Percentiles rank a stretch among this genome's conserved stretches.
These are phyloP conservation scores for Megaceryle maxima DNA, from an alignment of 2,113 vertebrate genomes.

Conservation along the genomic window DNA sequence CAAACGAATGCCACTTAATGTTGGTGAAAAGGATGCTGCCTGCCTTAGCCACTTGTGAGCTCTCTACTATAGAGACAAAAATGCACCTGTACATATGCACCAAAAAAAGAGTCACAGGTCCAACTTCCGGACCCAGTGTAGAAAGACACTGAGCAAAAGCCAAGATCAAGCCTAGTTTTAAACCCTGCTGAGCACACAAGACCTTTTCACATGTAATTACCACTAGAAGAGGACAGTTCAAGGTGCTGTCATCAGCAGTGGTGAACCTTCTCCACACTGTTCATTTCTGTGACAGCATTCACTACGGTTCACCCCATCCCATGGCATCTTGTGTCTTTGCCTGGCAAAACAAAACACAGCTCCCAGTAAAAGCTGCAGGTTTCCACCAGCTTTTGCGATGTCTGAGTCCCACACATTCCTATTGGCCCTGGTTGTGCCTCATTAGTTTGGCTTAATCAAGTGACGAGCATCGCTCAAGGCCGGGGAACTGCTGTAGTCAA, in stretches of 20 bases:
- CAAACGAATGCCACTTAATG: not conserved
- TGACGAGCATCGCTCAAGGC: slow-evolving; percentile 32
- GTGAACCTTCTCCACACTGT: not conserved
- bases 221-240: not conserved
- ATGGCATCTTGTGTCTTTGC: not conserved
- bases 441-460: slow-evolving; percentile 73
- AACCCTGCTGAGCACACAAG: not conserved
- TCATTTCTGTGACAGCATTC: not conserved
- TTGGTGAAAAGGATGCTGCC: not conserved
- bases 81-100: fast-evolving
- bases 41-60: not conserved
- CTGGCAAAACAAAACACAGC: not conserved
- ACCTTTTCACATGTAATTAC: not conserved
- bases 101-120: not conserved
- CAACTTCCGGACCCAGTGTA: not conserved
- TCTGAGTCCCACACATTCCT: not conserved
- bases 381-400: not conserved
- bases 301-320: not conserved
- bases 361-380: not conserved
- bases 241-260: not conserved
- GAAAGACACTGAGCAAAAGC: not conserved
- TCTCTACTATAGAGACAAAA: not conserved
- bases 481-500: slow-evolving; percentile 11
- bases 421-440: slow-evolving; percentile 44
- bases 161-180: not conserved